These are phyloP conservation scores for Puma concolor DNA, from an alignment of 2,113 vertebrate species.

Conservation along the genomic window DNA sequence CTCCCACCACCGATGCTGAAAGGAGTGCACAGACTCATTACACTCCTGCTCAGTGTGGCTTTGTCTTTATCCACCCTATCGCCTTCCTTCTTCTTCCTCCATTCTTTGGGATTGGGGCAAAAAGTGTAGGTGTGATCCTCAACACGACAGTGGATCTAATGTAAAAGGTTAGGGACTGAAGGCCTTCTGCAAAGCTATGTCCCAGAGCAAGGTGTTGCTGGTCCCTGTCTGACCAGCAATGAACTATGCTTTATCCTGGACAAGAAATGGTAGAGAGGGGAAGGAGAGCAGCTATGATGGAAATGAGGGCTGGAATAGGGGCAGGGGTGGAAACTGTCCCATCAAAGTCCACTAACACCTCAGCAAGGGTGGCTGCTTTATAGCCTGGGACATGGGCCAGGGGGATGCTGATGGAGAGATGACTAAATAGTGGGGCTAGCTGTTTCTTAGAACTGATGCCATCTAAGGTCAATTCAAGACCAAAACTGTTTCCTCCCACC, in stretches of 20 bases:
- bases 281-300: neutral
- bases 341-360: neutral
- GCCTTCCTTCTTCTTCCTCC: neutral
- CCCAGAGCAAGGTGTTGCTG: neutral
- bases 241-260: neutral
- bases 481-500: neutral
- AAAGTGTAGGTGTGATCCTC: neutral
- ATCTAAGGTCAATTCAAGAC: neutral
- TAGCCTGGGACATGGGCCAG: neutral
- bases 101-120: neutral
- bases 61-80: neutral
- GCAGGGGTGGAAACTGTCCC: neutral
- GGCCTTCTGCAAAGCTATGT: neutral
- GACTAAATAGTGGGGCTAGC: neutral
- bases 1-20: neutral
- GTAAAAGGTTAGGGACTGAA: neutral
- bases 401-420: neutral
- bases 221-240: neutral
- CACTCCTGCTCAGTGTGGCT: neutral
- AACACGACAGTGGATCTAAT: neutral
- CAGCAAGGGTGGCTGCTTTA: neutral
- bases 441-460: neutral
- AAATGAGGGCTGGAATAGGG: neutral
- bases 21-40: neutral
- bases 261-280: neutral